phyloP scores from a whole-genome alignment of 2,888 invertebrate genomes.

The Caenorhabditis sp. region DNA sequence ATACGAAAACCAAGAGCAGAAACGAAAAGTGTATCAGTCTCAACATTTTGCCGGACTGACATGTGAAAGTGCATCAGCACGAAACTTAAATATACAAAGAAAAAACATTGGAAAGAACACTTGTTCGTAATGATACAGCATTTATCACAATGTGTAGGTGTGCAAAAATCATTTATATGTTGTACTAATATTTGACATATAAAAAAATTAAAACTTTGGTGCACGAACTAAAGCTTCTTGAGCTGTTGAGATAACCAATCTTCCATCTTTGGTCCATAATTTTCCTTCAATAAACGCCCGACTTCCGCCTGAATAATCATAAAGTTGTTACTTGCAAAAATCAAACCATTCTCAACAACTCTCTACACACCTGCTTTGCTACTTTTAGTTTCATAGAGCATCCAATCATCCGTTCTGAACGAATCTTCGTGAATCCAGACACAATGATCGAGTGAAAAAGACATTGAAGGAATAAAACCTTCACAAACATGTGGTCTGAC shows the following conservation, averaged over 20 bases:
- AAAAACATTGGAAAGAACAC: background rate
- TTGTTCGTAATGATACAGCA: background rate
- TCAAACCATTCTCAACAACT: background rate
- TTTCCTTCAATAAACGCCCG: conserved; percentile 59
- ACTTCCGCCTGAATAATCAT: conserved; percentile 25
- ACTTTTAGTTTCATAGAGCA: conserved; percentile 60
- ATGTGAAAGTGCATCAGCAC: background rate
- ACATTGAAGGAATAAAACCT: conserved; percentile 59
- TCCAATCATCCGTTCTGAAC: conserved; percentile 61
- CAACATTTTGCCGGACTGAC: background rate
- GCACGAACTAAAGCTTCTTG: conserved; percentile 50
- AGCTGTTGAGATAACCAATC: conserved; percentile 54
- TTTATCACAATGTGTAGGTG: background rate
- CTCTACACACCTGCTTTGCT: conserved; percentile 54
- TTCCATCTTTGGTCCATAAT: conserved; percentile 60
- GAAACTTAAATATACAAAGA: background rate
- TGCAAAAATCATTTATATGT: background rate
- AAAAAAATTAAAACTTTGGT: conserved; percentile 14
- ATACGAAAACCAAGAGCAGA: background rate
- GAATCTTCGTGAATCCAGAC: conserved; percentile 60
- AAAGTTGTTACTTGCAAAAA: background rate
- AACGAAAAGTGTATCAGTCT: background rate
- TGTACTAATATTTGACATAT: background rate
- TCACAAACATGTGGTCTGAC: conserved; percentile 56
- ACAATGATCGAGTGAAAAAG: conserved; percentile 59